Conservation (phyloP, 2,888 invertebrate species). For the Volucella inflata region DNA sequence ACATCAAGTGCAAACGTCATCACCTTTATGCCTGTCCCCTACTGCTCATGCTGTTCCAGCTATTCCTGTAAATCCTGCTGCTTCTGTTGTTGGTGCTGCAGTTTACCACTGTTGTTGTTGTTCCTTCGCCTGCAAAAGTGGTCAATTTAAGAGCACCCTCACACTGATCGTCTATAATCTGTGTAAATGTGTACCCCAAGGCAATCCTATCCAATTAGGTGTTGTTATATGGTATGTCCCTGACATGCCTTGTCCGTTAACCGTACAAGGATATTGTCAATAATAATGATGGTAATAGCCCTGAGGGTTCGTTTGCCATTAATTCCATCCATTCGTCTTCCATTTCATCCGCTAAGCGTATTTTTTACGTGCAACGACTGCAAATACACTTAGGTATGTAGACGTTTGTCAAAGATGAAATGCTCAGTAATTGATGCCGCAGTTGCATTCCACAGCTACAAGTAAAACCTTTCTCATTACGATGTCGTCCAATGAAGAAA, state of each 20-base stretch:
- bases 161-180: slow-evolving; percentile 40
- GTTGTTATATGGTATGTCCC: slow-evolving; percentile 64
- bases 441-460: slow-evolving; percentile 50
- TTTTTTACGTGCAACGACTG: slow-evolving; percentile 69
- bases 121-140: slow-evolving; percentile 52
- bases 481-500: slow-evolving; percentile 28
- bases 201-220: slow-evolving; percentile 71
- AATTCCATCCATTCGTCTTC: slow-evolving; percentile 66
- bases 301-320: slow-evolving; percentile 64
- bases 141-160: slow-evolving; percentile 46
- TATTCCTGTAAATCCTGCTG: neutral
- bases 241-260: slow-evolving; percentile 55
- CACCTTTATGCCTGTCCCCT: slow-evolving; percentile 47
- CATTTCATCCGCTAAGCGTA: slow-evolving; percentile 51
- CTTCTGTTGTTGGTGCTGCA: slow-evolving; percentile 11
- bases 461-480: slow-evolving; percentile 56
- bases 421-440: slow-evolving; percentile 68
- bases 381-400: slow-evolving; percentile 63
- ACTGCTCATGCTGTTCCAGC: slow-evolving; percentile 1
- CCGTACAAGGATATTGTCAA: slow-evolving; percentile 74
- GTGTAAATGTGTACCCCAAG: slow-evolving; percentile 36
- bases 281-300: slow-evolving; percentile 74
- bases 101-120: slow-evolving; percentile 24
- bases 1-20: slow-evolving; percentile 71
- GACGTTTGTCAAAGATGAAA: slow-evolving; percentile 49